Evolutionary conservation across 2,888 invertebrate genomes (phyloP), one percentile per base, ranked within the genome.

Genomic region (Eumerus sabulonum): DNA sequence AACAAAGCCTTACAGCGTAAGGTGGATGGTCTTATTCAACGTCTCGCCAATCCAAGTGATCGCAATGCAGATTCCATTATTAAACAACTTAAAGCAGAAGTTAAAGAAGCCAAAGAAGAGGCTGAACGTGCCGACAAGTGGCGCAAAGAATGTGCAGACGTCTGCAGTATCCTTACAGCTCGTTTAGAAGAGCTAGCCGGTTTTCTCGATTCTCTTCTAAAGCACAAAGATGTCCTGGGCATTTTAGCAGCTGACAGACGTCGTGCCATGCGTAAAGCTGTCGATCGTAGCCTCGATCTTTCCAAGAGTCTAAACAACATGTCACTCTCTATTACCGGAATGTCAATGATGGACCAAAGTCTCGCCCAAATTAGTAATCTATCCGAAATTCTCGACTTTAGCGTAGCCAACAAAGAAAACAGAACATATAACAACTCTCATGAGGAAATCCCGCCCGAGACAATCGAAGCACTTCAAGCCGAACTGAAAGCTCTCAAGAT

Each of bases 131-230:
- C 88, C 0, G 85, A 88, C 51, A 86, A 85, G 66, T 88, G 86
- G 86, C 86, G 88, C 1, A 84, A 83, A 3, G 87, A 88, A 64
- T 89, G 88, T 64, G 84, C 85, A 0, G 87, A 88, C 60, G 85
- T 89, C 1, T 89, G 88, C 81, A 72, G 83, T 1, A 85, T 91
- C 45, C 85, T 93, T 7, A 91, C 91, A 16, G 89, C 86, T 35
- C 90, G 92, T 0, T 84, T 93, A 3, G 91, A 92, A 82, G 92
- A 93, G 84, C 85, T 93, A 47, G 92, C 92, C 0, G 88, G 90
- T 12, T 93, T 93, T 84, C 87, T 93, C 9, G 91, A 92, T 81
- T 91, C 91, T 0, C 85, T 93, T 53, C 86, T 92, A 0, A 90
- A 90, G 82, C 90, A 92, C 74, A 91, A 91, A 83, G 89, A 90